phyloP scores from a whole-genome alignment of 1,140 invertebrate genomes.

The Phenacoccus solenopsis region DNA sequence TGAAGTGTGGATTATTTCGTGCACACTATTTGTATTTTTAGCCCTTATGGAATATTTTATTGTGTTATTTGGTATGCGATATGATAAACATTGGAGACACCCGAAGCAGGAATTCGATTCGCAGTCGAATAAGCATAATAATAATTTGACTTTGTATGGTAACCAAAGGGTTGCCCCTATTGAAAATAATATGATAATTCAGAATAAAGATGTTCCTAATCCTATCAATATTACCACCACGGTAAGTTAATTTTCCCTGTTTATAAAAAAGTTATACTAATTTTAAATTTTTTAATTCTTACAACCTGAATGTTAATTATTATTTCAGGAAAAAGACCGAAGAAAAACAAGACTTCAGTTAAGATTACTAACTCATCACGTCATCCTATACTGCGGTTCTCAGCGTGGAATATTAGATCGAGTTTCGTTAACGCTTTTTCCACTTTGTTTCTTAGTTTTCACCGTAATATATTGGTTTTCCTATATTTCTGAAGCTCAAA shows the following conservation, averaged over 20 bases:
- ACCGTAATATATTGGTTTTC: conserved; percentile 55
- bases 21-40: conserved; percentile 56
- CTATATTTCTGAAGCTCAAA: conserved; percentile 43
- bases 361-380: conserved; percentile 35
- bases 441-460: conserved; percentile 49
- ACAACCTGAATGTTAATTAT: neutral
- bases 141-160: neutral
- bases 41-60: conserved; percentile 58
- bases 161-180: neutral
- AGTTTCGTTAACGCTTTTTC: conserved; percentile 51
- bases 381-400: conserved; percentile 43
- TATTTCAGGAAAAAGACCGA: neutral
- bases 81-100: conserved; percentile 45
- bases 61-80: conserved; percentile 47
- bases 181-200: neutral
- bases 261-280: neutral
- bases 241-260: neutral
- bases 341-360: conserved; percentile 29
- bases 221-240: neutral
- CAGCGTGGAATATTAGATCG: conserved; percentile 42
- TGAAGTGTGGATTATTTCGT: conserved; percentile 57
- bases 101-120: conserved; percentile 36
- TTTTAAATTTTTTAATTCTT: neutral
- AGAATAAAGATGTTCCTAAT: conserved; percentile 6
- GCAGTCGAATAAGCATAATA: neutral